Evolutionary conservation across 2,888 invertebrate genomes (phyloP), one percentile per base, ranked within the genome.

Genomic region (Drosophila mimica): DNA sequence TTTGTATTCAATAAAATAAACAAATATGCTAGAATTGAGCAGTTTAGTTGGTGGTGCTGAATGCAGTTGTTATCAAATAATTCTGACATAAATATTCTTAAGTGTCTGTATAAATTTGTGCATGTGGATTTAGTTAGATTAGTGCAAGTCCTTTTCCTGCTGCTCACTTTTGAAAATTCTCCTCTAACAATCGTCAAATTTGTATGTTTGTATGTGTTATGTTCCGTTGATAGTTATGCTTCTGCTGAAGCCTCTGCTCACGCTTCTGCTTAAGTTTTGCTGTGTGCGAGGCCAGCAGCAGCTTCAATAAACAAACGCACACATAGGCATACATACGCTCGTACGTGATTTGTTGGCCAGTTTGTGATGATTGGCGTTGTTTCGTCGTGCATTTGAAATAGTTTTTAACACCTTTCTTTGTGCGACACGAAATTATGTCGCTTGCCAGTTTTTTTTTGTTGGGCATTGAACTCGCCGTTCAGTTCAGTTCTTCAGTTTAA

Each of bases 391-490:
- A 76, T 85, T 85, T 70, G 63, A 79, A 85, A 82, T 70, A 74
- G 77, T 83, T 75, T 83, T 72, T 70, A 80, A 85, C 86, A 83
- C 86, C 82, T 85, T 46, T 25, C 46, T 69, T 74, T 74, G 71
- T 82, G 70, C 72, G 70, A 74, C 73, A 76, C 60, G 64, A 77
- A 46, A 76, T 66, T 73, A 69, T 81, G 81, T 76, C 70, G 64
- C 46, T 59, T 74, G 74, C 54, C 73, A 74, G 54, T 67, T 82
- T 83, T 46, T 20, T 9, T 36, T 11, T 46, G 25, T 71, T 86
- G 86, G 81, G 70, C 86, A 86, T 78, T 83, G 83, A 83, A 82
- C 83, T 75, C 53, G 61, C 11, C 7, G 8, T 46, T 46, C 25
- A 25, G 46, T 46, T 25, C 46, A 46, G 34, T 58, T 61, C 20